Evolutionary conservation across 2,113 vertebrate species (phyloP).

Genomic region (Naja naja): DNA sequence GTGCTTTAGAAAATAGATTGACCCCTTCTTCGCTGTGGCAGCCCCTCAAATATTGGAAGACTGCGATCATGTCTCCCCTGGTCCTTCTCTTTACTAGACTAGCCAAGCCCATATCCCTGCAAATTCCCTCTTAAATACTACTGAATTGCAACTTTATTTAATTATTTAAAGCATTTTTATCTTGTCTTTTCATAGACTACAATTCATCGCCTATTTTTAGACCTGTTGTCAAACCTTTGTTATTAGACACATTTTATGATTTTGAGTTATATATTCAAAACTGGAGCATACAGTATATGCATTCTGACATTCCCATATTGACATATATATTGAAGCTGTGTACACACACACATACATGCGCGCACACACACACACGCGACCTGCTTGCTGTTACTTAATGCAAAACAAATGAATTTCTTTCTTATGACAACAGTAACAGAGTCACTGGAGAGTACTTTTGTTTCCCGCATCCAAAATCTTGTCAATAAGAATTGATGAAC

Average conservation of each 20-base stretch:
- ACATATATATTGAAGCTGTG: neutral
- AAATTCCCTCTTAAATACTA: neutral
- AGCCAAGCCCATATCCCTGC: too few relatives aligned
- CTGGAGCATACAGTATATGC: neutral
- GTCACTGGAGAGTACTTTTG: neutral
- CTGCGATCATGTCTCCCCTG: too few relatives aligned
- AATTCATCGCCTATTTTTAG: neutral
- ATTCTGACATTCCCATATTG: neutral
- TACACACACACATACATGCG: too few relatives aligned
- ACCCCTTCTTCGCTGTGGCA: too few relatives aligned
- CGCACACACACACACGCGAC: too few relatives aligned
- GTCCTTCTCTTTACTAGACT: too few relatives aligned
- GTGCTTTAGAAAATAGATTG: too few relatives aligned
- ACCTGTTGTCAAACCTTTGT: neutral
- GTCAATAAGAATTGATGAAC: neutral
- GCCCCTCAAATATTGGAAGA: too few relatives aligned
- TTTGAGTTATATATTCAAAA: neutral
- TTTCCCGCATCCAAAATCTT: neutral
- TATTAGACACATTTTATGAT: neutral
- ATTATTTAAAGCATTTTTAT: neutral
- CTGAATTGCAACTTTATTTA: neutral
- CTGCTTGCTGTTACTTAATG: neutral
- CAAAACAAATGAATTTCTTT: neutral
- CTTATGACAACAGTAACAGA: neutral
- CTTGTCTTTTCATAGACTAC: neutral